These are phyloP conservation scores for Drosophila murphyi DNA, from an alignment of 1,140 invertebrate genomes.

Conservation along the genomic window DNA sequence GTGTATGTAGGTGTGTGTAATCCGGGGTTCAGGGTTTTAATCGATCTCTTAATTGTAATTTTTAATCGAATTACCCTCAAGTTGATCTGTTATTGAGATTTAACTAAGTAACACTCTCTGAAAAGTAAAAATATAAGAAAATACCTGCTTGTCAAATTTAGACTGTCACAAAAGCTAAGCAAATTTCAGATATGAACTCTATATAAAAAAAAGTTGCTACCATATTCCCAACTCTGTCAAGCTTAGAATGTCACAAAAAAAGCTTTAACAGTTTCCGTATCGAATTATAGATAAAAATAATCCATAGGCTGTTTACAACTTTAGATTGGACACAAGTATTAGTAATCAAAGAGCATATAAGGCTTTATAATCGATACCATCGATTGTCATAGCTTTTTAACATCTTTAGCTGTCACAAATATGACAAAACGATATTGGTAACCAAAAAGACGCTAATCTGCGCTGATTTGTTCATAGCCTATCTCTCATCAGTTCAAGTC, in stretches of 20 bases:
- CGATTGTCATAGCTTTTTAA: neutral
- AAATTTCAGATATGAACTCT: too few relatives aligned
- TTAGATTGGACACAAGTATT: too few relatives aligned
- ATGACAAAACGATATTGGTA: neutral
- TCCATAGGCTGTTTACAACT: too few relatives aligned
- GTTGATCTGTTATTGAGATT: neutral
- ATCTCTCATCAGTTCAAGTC: constrained; percentile 42
- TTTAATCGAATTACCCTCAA: constrained; percentile 28
- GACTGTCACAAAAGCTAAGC: too few relatives aligned
- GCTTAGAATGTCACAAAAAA: neutral
- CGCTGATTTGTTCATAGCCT: neutral
- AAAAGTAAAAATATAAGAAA: neutral
- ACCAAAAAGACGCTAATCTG: neutral
- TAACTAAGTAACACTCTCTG: neutral
- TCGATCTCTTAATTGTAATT: constrained; percentile 36
- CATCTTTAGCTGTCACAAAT: constrained; percentile 2
- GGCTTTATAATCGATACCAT: neutral
- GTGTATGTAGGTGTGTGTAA: constrained; percentile 40
- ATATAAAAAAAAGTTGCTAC: too few relatives aligned
- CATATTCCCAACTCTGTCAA: neutral
- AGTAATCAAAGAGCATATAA: too few relatives aligned
- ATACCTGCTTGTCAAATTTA: too few relatives aligned
- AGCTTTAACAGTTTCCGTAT: too few relatives aligned
- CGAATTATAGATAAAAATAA: too few relatives aligned
- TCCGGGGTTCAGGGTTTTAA: constrained; percentile 57